Conservation (phyloP, 1,140 invertebrate species). For the Oreohelix idahoensis region DNA sequence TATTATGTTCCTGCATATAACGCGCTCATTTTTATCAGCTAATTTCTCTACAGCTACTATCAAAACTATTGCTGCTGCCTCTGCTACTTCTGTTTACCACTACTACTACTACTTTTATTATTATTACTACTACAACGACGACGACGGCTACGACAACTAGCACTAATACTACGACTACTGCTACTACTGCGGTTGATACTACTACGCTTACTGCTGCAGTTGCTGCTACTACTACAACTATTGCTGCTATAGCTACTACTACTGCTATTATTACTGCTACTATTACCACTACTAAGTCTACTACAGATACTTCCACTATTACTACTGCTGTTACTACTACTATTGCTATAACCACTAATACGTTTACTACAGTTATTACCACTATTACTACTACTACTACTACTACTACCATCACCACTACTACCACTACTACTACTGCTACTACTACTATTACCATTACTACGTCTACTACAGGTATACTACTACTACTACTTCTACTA, state of each 20-base stretch:
- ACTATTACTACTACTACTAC: neutral
- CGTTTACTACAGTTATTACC: neutral
- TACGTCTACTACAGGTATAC: neutral
- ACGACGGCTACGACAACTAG: neutral
- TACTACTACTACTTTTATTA: neutral
- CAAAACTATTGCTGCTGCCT: too few relatives aligned
- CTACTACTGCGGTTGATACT: too few relatives aligned
- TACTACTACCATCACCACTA: neutral
- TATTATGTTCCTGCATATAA: too few relatives aligned
- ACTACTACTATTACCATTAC: neutral
- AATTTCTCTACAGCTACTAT: too few relatives aligned
- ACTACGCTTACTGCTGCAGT: too few relatives aligned
- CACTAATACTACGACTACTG: too few relatives aligned
- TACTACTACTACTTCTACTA: conserved; percentile 23
- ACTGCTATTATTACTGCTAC: neutral
- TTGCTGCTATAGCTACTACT: neutral
- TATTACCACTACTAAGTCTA: conserved; percentile 1
- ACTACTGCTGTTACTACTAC: too few relatives aligned
- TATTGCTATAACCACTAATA: too few relatives aligned
- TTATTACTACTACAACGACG: neutral
- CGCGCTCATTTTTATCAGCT: too few relatives aligned
- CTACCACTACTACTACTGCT: neutral
- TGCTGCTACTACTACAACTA: too few relatives aligned
- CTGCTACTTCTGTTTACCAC: neutral
- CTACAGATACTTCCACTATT: too few relatives aligned